These are phyloP conservation scores for Paedocypris micromegethes DNA, from an alignment of 2,797 vertebrate genomes.

Conservation along the genomic window DNA sequence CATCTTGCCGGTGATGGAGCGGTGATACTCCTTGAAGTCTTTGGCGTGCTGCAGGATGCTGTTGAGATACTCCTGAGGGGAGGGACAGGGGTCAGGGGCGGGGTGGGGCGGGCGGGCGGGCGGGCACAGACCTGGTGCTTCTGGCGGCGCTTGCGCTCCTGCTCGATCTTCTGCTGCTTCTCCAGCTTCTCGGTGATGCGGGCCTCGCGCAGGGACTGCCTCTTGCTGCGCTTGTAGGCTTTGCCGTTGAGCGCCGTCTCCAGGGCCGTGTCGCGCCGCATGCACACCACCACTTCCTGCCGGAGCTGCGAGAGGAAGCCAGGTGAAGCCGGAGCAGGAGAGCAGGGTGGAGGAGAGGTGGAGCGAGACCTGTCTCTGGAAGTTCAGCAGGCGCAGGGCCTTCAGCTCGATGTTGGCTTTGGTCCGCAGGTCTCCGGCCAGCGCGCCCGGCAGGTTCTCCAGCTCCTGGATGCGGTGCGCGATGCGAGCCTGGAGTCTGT, in stretches of 20 bases:
- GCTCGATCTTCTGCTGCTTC: constrained; percentile 98
- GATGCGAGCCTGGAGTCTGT: constrained; percentile 87
- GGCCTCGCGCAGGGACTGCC: constrained; percentile 90
- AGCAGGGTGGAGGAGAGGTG: too few relatives aligned
- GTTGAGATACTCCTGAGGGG: constrained; percentile 90
- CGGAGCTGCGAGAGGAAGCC: constrained; percentile 68
- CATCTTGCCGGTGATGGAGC: constrained; percentile 89
- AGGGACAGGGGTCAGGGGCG: too few relatives aligned
- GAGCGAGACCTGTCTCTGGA: constrained; percentile 86
- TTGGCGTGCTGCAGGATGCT: constrained; percentile 97
- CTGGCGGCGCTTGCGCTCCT: constrained; percentile 91
- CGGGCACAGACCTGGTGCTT: constrained; percentile 83
- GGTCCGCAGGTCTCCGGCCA: constrained; percentile 89
- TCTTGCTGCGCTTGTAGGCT: constrained; percentile 96
- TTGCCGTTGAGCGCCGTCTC: constrained; percentile 94
- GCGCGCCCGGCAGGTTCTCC: constrained; percentile 89
- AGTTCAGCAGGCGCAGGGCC: constrained; percentile 89
- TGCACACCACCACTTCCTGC: constrained; percentile 96
- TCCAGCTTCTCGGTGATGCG: constrained; percentile 97
- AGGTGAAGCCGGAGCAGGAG: not conserved
- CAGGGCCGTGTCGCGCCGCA: constrained; percentile 90
- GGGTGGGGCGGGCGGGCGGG: too few relatives aligned
- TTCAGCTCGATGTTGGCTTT: constrained; percentile 97
- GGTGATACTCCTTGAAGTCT: constrained; percentile 96
- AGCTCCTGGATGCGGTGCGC: constrained; percentile 93